Base-by-base conservation (phyloP, 2,113 vertebrate genomes). In the Psettodes erumei region DNA sequence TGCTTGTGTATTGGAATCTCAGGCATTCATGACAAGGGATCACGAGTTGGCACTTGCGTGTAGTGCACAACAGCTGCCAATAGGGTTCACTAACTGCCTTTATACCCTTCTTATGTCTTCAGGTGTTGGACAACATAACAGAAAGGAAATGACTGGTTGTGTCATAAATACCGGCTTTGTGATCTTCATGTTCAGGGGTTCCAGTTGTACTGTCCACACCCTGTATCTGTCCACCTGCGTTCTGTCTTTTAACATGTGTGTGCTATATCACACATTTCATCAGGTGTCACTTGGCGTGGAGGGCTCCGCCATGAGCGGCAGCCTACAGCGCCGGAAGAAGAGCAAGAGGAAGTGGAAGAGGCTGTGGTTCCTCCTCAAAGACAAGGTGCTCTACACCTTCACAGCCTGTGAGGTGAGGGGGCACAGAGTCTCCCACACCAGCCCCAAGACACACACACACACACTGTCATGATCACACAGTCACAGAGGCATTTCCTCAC, bases 331-430 rank as follows among this genome's bases (percentile, higher is more conserved):
- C 55, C 94, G 96, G 54, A 98, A 96, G 89, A 96, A 95, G 85
- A 97, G 96, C 92, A 98, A 96, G 90, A 94, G 96, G 81, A 97
- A 95, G 83, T 99, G 97, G 97, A 99, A 97, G 93, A 96, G 95
- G 65, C 94, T 98, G 68, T 99, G 97, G 97, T 99, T 99, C 82
- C 96, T 99, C 90, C 95, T 99, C 91, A 97, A 98, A 94, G 97
- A 98, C 94, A 98, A 98, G 95, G 97, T 99, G 82, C 97, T 99
- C 85, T 99, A 98, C 94, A 98, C 97, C 89, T 99, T 98, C 91
- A 87, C 87, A 83, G 93, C 95, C 90, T 93, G 94, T 0, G 96
- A 96, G 96, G 97, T 98, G 96, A 94, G 94, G 89, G 92, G 91
- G 86, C 86, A 89, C 88, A 92, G 87, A 92, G 88, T 90, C 77